Percentiles rank a stretch among this genome's conserved stretches.
Conservation (phyloP, 1,140 invertebrate genomes). For the Bicyclus anynana region DNA sequence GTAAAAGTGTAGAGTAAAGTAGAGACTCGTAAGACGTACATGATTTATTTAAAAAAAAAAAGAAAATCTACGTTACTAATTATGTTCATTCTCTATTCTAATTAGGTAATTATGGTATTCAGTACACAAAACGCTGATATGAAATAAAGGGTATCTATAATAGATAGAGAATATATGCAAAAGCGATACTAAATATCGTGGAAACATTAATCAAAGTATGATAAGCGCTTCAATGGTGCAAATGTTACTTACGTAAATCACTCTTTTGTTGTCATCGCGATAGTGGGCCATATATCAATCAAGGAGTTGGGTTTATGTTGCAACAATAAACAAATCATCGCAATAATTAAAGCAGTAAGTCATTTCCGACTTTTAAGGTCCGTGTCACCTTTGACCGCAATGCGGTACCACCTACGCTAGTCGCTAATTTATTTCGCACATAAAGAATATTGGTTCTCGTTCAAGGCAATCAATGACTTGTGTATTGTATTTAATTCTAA, state of each 20-base stretch:
- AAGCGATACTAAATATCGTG: conserved; percentile 20
- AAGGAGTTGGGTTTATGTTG: conserved; percentile 25
- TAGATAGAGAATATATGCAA: conserved; percentile 1
- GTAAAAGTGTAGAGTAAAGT: too few relatives aligned
- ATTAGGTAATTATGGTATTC: too few relatives aligned
- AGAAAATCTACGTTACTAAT: too few relatives aligned
- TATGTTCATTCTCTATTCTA: too few relatives aligned
- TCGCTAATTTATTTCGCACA: background rate
- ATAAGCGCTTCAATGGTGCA: conserved; percentile 56
- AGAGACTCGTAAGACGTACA: too few relatives aligned
- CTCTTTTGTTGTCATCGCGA: conserved; percentile 40
- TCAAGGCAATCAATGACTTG: background rate
- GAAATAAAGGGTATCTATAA: background rate
- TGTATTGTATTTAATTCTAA: background rate
- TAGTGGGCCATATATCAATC: conserved; percentile 48
- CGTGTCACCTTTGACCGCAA: conserved; percentile 5
- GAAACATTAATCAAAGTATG: conserved; percentile 58
- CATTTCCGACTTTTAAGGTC: conserved; percentile 13
- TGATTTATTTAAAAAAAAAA: too few relatives aligned
- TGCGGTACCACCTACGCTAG: background rate
- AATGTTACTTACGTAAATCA: conserved; percentile 62
- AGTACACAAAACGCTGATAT: background rate
- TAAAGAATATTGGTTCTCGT: background rate
- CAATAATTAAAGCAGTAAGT: conserved; percentile 21
- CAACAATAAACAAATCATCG: conserved; percentile 23